A percentile compares a stretch with the other conserved stretches of the same genome.
phyloP scores from a whole-genome alignment of 2,797 vertebrate genomes.

The Rhincodon typus region DNA sequence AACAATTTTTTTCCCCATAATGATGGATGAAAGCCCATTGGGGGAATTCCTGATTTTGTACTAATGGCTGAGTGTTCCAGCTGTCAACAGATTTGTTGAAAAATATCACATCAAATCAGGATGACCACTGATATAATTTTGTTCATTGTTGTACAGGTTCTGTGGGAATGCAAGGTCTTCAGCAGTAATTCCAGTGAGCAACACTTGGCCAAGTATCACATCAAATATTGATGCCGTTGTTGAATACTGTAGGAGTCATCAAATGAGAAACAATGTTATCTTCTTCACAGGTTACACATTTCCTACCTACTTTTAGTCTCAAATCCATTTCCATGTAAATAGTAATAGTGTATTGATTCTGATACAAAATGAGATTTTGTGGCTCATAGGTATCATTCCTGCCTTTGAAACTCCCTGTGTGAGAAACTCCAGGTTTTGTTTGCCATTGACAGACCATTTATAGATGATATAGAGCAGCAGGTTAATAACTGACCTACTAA shows the following conservation, averaged over 20 bases:
- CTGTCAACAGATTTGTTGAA: not conserved
- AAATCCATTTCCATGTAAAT: not conserved
- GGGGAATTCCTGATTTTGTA: not conserved
- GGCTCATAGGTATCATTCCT: not conserved
- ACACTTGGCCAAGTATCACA: not conserved
- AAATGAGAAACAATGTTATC: not conserved
- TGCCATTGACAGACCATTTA: not conserved
- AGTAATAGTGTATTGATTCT: conserved; percentile 1
- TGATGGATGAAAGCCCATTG: not conserved
- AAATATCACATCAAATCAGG: not conserved
- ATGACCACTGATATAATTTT: not conserved
- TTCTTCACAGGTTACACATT: conserved; percentile 26
- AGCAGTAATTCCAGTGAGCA: not conserved
- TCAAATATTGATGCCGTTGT: conserved; percentile 26
- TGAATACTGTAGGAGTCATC: not conserved
- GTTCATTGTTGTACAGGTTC: not conserved
- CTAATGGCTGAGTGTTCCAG: not conserved
- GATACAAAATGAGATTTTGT: not conserved
- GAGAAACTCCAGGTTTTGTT: not conserved
- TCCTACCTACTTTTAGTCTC: not conserved
- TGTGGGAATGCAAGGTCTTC: not conserved
- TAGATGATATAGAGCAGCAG: not conserved
- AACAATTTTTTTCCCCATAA: not conserved
- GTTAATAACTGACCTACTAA: not conserved
- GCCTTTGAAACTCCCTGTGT: not conserved